A percentile compares a stretch with the other conserved stretches of the same genome.
Evolutionary conservation across 2,797 vertebrate species (phyloP).

Genomic region (Kryptolebias ocellatus): DNA sequence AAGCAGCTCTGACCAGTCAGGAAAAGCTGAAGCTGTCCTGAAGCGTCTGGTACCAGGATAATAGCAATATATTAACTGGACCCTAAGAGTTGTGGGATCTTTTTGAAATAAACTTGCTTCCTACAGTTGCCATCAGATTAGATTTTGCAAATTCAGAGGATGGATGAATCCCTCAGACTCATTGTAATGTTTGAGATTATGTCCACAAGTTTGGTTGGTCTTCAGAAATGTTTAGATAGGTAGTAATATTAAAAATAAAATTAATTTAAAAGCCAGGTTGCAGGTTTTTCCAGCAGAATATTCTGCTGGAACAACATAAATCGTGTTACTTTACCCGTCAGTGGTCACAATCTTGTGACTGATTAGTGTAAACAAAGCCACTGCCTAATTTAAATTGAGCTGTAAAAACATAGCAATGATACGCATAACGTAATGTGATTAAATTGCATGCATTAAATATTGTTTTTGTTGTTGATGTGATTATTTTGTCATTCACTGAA

Average conservation of each 20-base stretch:
- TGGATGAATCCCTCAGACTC: neutral
- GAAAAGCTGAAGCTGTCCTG: neutral
- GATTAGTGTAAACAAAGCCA: slow-evolving; percentile 1
- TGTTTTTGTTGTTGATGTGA: slow-evolving; percentile 11
- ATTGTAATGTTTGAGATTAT: neutral
- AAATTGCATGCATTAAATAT: slow-evolving; percentile 23
- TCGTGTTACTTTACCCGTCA: slow-evolving; percentile 3
- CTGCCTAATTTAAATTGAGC: slow-evolving; percentile 22
- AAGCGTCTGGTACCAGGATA: neutral
- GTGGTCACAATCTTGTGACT: slow-evolving; percentile 8
- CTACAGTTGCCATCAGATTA: neutral
- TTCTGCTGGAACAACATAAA: neutral
- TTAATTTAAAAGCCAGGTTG: neutral
- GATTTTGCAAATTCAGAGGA: neutral
- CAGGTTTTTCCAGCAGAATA: neutral
- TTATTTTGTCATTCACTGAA: slow-evolving; percentile 30
- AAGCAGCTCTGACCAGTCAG: neutral
- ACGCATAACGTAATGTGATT: slow-evolving; percentile 15
- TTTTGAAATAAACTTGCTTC: neutral
- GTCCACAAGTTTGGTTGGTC: neutral
- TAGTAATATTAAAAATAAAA: slow-evolving; percentile 1
- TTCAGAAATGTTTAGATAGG: neutral
- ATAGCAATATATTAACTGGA: neutral
- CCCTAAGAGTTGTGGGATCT: neutral
- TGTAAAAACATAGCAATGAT: slow-evolving; percentile 22